Conservation (phyloP, 2,113 vertebrate genomes). For the Neolamprologus variostigma region DNA sequence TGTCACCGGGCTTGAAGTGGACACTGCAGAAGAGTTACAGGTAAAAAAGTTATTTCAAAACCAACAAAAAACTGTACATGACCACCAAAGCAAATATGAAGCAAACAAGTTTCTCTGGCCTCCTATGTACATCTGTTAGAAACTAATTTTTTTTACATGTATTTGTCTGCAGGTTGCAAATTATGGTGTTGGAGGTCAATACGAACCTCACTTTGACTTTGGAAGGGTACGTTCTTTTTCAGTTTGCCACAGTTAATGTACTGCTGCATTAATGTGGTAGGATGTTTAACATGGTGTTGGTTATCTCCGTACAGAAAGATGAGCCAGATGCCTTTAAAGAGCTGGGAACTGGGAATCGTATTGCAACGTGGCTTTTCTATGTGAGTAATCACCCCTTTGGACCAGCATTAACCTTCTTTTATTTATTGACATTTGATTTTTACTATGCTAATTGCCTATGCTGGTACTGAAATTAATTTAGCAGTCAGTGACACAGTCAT, state of each 20-base stretch:
- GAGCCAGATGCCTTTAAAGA: conserved; percentile 99
- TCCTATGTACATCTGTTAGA: not conserved
- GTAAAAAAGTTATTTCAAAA: conserved; percentile 9
- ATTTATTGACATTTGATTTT: not conserved
- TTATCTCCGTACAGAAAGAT: conserved; percentile 83
- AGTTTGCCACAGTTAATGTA: not conserved
- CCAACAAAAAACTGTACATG: not conserved
- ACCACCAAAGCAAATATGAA: not conserved
- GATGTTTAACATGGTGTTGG: not conserved
- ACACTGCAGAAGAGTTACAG: conserved; percentile 96
- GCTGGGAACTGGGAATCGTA: conserved; percentile 93
- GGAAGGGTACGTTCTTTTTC: conserved; percentile 71
- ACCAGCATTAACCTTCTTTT: not conserved
- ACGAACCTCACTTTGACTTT: conserved; percentile 88
- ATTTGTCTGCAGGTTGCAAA: conserved; percentile 77
- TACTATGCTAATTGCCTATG: not conserved
- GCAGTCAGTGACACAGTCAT: not conserved
- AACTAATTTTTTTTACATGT: not conserved
- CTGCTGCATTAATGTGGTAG: not conserved
- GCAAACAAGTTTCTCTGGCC: accelerated
- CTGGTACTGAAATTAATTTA: not conserved
- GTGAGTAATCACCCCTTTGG: conserved; percentile 71
- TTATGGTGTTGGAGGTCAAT: conserved; percentile 85
- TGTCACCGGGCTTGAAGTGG: conserved; percentile 89
- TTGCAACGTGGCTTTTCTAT: conserved; percentile 98